Evolutionary conservation across 2,888 invertebrate genomes (phyloP).

Genomic region (Plutella xylostella): DNA sequence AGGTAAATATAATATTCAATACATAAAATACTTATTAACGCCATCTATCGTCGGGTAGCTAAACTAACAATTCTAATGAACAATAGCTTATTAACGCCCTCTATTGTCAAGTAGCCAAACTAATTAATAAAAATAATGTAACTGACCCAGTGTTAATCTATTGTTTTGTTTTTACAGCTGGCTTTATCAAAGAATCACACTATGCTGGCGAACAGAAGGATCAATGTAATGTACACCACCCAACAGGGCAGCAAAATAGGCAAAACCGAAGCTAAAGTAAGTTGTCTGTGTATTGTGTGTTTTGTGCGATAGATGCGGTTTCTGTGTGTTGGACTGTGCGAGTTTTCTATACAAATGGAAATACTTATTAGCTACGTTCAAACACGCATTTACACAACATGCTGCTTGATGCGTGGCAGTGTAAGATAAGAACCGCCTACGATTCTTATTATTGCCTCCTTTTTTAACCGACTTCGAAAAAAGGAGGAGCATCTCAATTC

Average conservation of each 20-base stretch:
- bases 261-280: constrained; percentile 50
- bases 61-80: too few relatives aligned
- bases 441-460: too few relatives aligned
- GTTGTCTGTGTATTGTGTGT: neutral
- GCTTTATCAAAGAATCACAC: constrained; percentile 61
- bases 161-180: constrained; percentile 31
- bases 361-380: neutral
- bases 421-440: too few relatives aligned
- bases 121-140: neutral
- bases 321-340: too few relatives aligned
- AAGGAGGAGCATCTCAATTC: too few relatives aligned
- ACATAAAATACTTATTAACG: too few relatives aligned
- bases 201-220: constrained; percentile 50
- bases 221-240: constrained; percentile 53
- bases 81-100: neutral
- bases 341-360: neutral
- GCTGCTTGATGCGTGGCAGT: too few relatives aligned
- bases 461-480: too few relatives aligned
- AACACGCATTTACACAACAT: too few relatives aligned
- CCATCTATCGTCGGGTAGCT: too few relatives aligned
- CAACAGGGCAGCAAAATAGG: constrained; percentile 48
- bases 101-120: neutral
- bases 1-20: constrained; percentile 42
- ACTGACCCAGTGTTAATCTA: neutral
- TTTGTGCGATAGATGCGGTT: neutral